Evolutionary conservation across 2,113 vertebrate genomes (phyloP), one percentile per base, ranked within the genome.

Genomic region (Macrotis lagotis): DNA sequence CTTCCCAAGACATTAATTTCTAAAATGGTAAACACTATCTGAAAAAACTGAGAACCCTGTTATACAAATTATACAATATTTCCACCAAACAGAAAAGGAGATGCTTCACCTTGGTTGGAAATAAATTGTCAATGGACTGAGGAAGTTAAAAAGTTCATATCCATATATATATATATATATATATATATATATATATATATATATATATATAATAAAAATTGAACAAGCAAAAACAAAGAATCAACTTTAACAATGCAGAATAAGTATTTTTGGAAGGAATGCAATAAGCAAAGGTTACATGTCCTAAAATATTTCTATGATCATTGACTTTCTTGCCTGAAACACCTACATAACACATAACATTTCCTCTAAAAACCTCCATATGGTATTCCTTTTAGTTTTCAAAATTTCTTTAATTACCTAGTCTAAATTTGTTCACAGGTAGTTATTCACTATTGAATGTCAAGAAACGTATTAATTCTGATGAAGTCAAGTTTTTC

Each of bases 51-150:
- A 83, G n/a, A 83, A 83, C 66, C 19, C 16, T 44, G 28, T 44
- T 83, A 44, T 19, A n/a, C 37, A 44, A 83, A 83, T 83, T 83
- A 44, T 83, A 44, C n/a, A 83, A 83, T 83, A n/a, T 22, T 89
- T 49, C 4, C 12, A 22, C n/a, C n/a, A 8, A 12, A 66, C 47
- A 31, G 37, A 83, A 83, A 31, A 49, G 48, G 9, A 10, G 89
- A 31, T 90, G 25, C 31, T 26, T 26, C 4, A 90, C 48, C 37
- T 44, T 83, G n/a, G 37, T 44, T 83, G 53, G 50, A 94, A 96
- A 95, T 93, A 91, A 10, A 91, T 91, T 93, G 88, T 89, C 52
- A 93, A 91, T 12, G 90, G 96, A 49, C 9, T 96, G 44, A 89
- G 88, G 47, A 83, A 83, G n/a, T 24, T 83, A 4, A 2, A 44